Evolutionary conservation across 2,797 vertebrate genomes (phyloP), one percentile per base, ranked within the genome.

Genomic region (Chelmon rostratus): DNA sequence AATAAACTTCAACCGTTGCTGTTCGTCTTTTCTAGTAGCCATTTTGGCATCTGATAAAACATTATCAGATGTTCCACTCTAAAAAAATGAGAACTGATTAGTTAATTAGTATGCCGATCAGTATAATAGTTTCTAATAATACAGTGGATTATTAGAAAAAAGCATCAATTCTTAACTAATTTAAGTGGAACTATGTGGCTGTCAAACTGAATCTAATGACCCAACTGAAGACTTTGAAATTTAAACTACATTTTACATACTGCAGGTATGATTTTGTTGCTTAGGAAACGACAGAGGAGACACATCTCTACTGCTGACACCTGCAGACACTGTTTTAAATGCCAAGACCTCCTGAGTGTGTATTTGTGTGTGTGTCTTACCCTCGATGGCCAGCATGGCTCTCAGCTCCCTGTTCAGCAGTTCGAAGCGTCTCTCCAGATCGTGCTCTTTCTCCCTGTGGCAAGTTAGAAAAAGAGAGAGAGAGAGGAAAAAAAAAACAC

Each of bases 391-490:
- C 85, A 99, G 95, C 98, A 99, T 99, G 42, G 98, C 98, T 89
- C 98, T 95, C 44, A 99, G 93, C 93, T 99, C 98, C 84, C 98
- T 96, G 96, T 99, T 99, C 91, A 99, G 96, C 94, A 99, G 96
- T 93, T 99, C 98, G 80, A 98, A 99, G 92, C 98, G 95, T 89
- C 98, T 96, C 96, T 99, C 98, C 93, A 99, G 97, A 96, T 99
- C 98, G 71, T 99, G 98, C 93, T 99, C 98, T 91, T 99, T 99
- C 96, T 99, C 98, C 97, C 98, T 99, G 96, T 82, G 88, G 95
- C 96, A 96, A 96, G 96, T 96, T 95, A 67, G 52, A 77, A 67
- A 76, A 72, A 54, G 64, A 70, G 28, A 76, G 46, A 52, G 56
- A 72, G 33, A 33, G 33, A 63, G 44, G 65, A n/a, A 9, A 63